These are phyloP conservation scores for Thamnaconus septentrionalis DNA, from an alignment of 2,113 vertebrate genomes.

Conservation along the genomic window DNA sequence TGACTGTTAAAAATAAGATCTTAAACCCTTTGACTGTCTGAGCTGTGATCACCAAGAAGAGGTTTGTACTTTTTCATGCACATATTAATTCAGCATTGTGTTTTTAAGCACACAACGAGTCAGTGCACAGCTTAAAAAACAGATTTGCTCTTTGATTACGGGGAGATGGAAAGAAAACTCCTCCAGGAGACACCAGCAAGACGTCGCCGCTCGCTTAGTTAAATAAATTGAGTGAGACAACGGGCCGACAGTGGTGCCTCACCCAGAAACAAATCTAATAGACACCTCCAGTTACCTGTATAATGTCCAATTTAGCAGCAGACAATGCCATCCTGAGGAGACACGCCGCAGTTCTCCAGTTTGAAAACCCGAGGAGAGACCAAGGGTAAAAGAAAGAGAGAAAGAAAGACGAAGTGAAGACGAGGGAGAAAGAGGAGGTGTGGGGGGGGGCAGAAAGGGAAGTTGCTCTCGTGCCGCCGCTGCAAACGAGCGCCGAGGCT, in stretches of 20 bases:
- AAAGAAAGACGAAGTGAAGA: neutral
- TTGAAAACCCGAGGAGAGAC: neutral
- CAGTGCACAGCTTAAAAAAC: neutral
- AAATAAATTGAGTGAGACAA: constrained; percentile 37
- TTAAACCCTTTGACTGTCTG: too few species aligned
- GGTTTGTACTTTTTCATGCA: too few species aligned
- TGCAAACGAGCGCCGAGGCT: constrained; percentile 50
- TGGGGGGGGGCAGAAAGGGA: neutral
- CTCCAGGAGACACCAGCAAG: neutral
- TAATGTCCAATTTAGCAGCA: constrained; percentile 50
- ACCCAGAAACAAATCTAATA: constrained; percentile 40
- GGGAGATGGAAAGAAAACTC: constrained; percentile 3
- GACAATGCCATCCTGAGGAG: constrained; percentile 40
- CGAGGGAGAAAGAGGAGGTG: neutral
- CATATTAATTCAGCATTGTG: too few species aligned
- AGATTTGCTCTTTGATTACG: constrained; percentile 11
- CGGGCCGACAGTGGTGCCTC: constrained; percentile 19
- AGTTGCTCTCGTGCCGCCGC: constrained; percentile 1
- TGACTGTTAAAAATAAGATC: too few species aligned
- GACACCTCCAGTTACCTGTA: constrained; percentile 21
- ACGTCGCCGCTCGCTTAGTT: constrained; percentile 21
- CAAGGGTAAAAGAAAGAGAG: neutral
- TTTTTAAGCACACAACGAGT: too few species aligned
- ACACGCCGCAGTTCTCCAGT: constrained; percentile 20
- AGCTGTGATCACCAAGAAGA: too few species aligned